phyloP scores from a whole-genome alignment of 2,888 invertebrate species.

The Drosophila fungiperda region DNA sequence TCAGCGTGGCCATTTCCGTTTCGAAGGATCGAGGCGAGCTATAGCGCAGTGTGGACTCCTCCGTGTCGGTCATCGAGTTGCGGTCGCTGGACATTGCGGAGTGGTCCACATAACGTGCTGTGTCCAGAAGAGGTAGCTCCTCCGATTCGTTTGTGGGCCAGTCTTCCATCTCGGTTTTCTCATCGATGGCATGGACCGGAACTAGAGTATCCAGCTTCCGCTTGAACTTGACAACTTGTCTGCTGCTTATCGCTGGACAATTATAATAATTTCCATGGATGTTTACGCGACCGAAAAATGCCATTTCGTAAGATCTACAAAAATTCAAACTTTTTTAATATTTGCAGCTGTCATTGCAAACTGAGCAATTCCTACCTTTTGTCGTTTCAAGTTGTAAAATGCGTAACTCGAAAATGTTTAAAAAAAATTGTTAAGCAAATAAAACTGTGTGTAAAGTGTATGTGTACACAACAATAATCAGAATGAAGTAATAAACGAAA shows the following conservation, averaged over 20 bases:
- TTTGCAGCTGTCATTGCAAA: not conserved
- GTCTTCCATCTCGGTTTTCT: not conserved
- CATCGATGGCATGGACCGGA: not conserved
- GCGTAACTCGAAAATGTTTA: conserved; percentile 29
- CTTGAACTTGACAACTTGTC: not conserved
- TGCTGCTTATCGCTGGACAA: conserved; percentile 20
- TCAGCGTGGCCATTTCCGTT: conserved; percentile 20
- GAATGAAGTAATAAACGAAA: conserved; percentile 29
- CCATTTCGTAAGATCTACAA: conserved; percentile 40
- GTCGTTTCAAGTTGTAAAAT: conserved; percentile 10
- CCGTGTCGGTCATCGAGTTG: conserved; percentile 54
- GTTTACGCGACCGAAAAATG: conserved; percentile 66
- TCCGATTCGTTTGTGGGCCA: conserved; percentile 18
- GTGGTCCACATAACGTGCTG: conserved; percentile 54
- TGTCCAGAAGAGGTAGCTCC: conserved; percentile 21
- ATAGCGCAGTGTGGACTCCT: conserved; percentile 63
- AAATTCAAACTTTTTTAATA: not conserved
- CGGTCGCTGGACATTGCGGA: conserved; percentile 61
- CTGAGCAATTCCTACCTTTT: not conserved
- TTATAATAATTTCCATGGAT: conserved; percentile 38
- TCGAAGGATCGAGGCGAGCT: conserved; percentile 43
- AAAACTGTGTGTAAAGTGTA: conserved; percentile 40
- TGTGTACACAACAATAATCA: conserved; percentile 53
- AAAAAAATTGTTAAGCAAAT: conserved; percentile 47
- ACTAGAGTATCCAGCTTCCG: not conserved